Evolutionary conservation across 2,888 invertebrate genomes (phyloP).

Genomic region (Eudasyphora cyanicolor): DNA sequence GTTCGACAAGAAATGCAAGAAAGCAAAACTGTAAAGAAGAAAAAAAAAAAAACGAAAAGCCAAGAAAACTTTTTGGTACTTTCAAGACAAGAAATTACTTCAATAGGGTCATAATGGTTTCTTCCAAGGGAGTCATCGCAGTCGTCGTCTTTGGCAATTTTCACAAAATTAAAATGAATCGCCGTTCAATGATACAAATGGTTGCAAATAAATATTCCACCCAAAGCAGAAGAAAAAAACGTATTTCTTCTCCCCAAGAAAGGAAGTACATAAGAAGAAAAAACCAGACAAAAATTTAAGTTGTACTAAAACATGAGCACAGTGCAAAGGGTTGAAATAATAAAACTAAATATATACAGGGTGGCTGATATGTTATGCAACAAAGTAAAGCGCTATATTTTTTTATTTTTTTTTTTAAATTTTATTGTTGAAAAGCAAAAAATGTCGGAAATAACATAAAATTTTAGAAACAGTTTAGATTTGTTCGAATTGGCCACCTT

Average conservation of each 20-base stretch:
- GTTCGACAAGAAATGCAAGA: slow-evolving; percentile 45
- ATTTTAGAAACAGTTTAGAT: no score
- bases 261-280: slow-evolving; percentile 5
- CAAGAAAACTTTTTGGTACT: slow-evolving; percentile 46
- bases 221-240: slow-evolving; percentile 11
- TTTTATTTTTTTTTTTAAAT: no score
- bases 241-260: slow-evolving; percentile 45
- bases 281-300: neutral
- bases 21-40: no score
- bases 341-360: no score
- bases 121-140: slow-evolving; percentile 60
- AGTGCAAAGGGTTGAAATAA: neutral
- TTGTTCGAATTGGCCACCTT: no score
- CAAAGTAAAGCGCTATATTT: no score
- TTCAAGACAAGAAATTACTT: slow-evolving; percentile 58
- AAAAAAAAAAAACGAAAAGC: slow-evolving; percentile 17
- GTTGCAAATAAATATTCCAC: slow-evolving; percentile 38
- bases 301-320: slow-evolving; percentile 24
- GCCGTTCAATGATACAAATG: slow-evolving; percentile 50
- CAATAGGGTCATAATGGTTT: slow-evolving; percentile 50
- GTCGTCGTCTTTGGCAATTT: slow-evolving; percentile 52
- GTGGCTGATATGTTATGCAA: no score
- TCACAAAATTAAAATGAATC: slow-evolving; percentile 62
- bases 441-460: no score
- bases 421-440: no score